A percentile compares a stretch with the other conserved stretches of the same genome.
Conservation (phyloP, 2,888 invertebrate genomes). For the Hanleya hanleyi region DNA sequence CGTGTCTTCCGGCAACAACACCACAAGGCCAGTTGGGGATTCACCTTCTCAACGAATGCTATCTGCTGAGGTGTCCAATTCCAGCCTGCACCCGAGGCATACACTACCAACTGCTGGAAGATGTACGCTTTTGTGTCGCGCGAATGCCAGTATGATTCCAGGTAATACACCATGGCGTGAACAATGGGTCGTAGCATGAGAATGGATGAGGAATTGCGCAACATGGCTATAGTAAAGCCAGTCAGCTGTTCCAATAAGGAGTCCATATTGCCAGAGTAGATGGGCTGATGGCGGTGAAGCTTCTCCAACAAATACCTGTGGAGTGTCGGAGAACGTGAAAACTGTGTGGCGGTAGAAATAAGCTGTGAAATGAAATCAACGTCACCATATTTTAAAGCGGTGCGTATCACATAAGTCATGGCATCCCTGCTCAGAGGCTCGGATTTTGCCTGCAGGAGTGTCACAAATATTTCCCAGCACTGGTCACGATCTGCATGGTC, state of each 20-base stretch:
- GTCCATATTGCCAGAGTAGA: conserved; percentile 53
- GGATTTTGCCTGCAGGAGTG: conserved; percentile 51
- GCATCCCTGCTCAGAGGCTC: conserved; percentile 58
- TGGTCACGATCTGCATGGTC: conserved; percentile 50
- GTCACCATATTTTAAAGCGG: conserved; percentile 55
- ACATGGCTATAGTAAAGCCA: conserved; percentile 53
- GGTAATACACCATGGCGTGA: conserved; percentile 52
- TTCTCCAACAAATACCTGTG: conserved; percentile 55
- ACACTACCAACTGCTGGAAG: conserved; percentile 49
- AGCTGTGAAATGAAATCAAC: conserved; percentile 51
- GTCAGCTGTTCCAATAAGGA: conserved; percentile 49
- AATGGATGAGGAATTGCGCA: conserved; percentile 38
- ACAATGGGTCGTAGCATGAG: conserved; percentile 42
- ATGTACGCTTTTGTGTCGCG: conserved; percentile 39
- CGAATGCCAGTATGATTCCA: conserved; percentile 57
- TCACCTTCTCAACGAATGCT: conserved; percentile 43
- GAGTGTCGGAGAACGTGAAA: conserved; percentile 44
- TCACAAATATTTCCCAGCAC: conserved; percentile 58
- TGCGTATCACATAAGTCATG: conserved; percentile 61
- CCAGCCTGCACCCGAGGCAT: conserved; percentile 55
- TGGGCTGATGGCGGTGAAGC: conserved; percentile 57
- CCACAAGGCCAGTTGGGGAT: conserved; percentile 46
- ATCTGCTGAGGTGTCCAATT: conserved; percentile 48
- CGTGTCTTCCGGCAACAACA: conserved; percentile 38
- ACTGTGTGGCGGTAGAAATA: conserved; percentile 43